These are phyloP conservation scores for Balearica regulorum DNA, from an alignment of 2,797 vertebrate genomes.

Conservation along the genomic window DNA sequence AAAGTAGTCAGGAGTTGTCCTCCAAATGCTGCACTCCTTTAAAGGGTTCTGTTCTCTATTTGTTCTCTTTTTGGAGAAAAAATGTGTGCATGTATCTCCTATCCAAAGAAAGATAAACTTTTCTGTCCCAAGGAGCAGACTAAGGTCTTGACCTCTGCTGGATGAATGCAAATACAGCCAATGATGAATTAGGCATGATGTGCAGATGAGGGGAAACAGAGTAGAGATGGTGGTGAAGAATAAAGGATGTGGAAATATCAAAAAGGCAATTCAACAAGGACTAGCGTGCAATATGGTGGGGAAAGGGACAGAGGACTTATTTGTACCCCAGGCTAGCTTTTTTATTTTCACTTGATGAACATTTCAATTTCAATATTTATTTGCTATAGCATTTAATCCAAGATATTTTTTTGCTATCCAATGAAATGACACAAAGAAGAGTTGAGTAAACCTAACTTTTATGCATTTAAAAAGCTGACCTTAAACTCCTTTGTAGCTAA, in stretches of 20 bases:
- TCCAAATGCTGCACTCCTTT: background rate
- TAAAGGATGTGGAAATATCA: background rate
- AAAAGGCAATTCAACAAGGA: background rate
- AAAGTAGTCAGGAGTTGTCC: background rate
- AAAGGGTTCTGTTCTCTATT: background rate
- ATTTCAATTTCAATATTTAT: background rate
- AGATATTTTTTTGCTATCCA: background rate
- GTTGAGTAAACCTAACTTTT: background rate
- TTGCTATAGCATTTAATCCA: background rate
- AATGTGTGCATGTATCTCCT: background rate
- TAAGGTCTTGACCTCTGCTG: background rate
- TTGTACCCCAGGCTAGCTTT: background rate
- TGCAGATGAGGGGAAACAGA: background rate
- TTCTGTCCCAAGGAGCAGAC: background rate
- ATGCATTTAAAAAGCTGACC: background rate
- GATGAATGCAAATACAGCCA: background rate
- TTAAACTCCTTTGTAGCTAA: background rate
- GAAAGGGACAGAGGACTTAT: background rate
- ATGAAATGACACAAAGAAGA: background rate
- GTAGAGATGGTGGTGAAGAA: background rate
- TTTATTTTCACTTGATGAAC: background rate
- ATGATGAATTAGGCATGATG: background rate
- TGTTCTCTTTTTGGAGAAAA: background rate
- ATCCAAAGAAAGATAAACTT: background rate
- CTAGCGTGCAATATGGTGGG: background rate